phyloP scores from a whole-genome alignment of 2,888 invertebrate species.

The Gibbula magus region DNA sequence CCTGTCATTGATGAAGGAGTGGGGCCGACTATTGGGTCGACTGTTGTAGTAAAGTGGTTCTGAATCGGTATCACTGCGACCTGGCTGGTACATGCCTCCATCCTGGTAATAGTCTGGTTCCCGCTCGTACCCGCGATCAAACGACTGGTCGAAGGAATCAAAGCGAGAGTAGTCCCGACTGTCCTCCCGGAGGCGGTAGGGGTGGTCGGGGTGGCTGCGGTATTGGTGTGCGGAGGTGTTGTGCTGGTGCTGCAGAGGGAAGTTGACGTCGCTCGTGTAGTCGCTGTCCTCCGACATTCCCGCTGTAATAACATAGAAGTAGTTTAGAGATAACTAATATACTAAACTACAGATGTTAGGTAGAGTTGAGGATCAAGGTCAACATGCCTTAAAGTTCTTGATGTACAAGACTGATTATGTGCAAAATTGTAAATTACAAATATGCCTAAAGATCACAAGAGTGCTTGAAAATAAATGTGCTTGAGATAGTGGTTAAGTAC shows the following conservation, averaged over 20 bases:
- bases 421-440: too few relatives aligned
- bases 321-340: too few relatives aligned
- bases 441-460: too few relatives aligned
- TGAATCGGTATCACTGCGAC: slow-evolving; percentile 74
- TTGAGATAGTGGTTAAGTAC: too few relatives aligned
- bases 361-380: too few relatives aligned
- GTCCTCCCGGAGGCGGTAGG: slow-evolving; percentile 78
- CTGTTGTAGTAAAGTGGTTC: slow-evolving; percentile 88
- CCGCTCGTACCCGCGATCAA: slow-evolving; percentile 40
- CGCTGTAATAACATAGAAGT: slow-evolving; percentile 52
- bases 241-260: slow-evolving; percentile 84
- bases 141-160: slow-evolving; percentile 51
- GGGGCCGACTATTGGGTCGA: slow-evolving; percentile 81
- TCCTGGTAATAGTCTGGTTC: slow-evolving; percentile 58
- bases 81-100: slow-evolving; percentile 54
- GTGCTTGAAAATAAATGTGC: too few relatives aligned
- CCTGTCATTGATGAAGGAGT: slow-evolving; percentile 65
- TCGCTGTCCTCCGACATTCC: slow-evolving; percentile 96
- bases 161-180: slow-evolving; percentile 68
- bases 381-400: too few relatives aligned
- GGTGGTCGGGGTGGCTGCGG: slow-evolving; percentile 67
- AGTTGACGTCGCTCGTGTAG: slow-evolving; percentile 96
- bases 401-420: too few relatives aligned
- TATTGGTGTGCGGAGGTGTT: slow-evolving; percentile 93
- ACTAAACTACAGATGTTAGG: too few relatives aligned